A percentile compares a stretch with the other conserved stretches of the same genome.
Evolutionary conservation across 2,888 invertebrate genomes (phyloP).

Genomic region (Drosophila sordidapex): DNA sequence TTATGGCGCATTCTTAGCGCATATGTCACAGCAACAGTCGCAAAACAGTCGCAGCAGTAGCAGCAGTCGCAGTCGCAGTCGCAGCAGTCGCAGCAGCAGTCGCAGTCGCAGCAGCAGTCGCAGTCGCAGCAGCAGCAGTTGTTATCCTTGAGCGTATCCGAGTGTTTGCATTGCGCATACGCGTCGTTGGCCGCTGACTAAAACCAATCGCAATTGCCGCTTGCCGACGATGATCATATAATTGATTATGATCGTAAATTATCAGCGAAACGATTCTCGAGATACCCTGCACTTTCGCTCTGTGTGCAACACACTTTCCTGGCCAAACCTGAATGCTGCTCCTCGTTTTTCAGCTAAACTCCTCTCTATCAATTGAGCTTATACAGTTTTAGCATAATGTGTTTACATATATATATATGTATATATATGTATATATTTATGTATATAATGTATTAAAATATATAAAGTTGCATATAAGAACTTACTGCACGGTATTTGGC

Average conservation of each 20-base stretch:
- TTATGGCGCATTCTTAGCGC: conserved; percentile 73
- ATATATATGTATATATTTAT: too few species aligned
- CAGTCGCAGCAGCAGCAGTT: neutral
- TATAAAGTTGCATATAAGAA: neutral
- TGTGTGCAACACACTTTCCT: neutral
- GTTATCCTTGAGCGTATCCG: conserved; percentile 66
- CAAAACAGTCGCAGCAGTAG: neutral
- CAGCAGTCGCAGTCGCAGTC: conserved; percentile 1
- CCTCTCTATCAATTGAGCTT: too few species aligned
- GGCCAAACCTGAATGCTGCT: neutral
- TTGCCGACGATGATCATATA: conserved; percentile 43
- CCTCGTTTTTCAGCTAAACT: neutral
- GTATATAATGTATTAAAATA: too few species aligned
- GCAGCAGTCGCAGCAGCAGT: conserved; percentile 4
- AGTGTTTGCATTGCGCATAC: conserved; percentile 62
- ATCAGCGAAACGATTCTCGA: conserved; percentile 15
- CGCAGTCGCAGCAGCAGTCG: neutral
- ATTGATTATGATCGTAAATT: conserved; percentile 49
- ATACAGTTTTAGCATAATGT: neutral
- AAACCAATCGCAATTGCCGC: conserved; percentile 25
- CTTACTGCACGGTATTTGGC: neutral
- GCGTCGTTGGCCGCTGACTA: conserved; percentile 45
- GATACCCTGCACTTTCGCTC: conserved; percentile 13
- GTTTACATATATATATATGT: neutral
- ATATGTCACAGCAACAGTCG: conserved; percentile 60